These are phyloP conservation scores for Dolichallabes microphthalmus DNA, from an alignment of 2,113 vertebrate genomes.

Conservation along the genomic window DNA sequence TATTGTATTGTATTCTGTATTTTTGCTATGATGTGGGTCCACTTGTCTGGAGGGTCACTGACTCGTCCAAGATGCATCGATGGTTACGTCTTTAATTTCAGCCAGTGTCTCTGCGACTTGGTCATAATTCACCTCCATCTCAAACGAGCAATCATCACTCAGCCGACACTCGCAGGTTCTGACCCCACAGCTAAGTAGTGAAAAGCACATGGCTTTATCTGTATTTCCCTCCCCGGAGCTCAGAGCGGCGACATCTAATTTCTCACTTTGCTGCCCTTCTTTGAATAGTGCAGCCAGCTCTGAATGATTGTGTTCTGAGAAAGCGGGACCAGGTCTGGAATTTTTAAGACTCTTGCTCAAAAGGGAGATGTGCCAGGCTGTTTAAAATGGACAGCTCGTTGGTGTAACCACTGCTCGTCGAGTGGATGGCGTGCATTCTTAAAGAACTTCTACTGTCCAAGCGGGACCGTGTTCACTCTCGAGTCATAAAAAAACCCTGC, in stretches of 20 bases:
- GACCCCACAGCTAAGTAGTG: constrained; percentile 20
- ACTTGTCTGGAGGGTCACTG: background rate
- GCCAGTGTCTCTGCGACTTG: background rate
- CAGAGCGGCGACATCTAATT: constrained; percentile 23
- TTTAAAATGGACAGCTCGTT: constrained; percentile 11
- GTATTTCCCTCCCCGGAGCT: constrained; percentile 29
- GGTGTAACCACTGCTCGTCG: constrained; percentile 15
- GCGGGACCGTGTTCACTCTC: background rate
- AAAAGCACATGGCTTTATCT: constrained; percentile 30
- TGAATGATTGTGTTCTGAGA: constrained; percentile 37
- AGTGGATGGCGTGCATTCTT: constrained; percentile 22
- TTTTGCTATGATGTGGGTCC: background rate
- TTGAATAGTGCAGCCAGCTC: constrained; percentile 16
- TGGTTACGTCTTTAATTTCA: background rate
- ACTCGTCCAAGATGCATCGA: background rate
- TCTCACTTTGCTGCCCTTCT: constrained; percentile 39
- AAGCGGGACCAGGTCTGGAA: constrained; percentile 11
- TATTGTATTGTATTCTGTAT: background rate
- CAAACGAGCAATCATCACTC: background rate
- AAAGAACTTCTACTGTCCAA: constrained; percentile 10
- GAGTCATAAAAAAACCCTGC: background rate
- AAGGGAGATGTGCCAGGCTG: constrained; percentile 25
- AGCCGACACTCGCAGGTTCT: constrained; percentile 13
- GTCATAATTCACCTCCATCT: background rate
- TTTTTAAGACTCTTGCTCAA: constrained; percentile 29